These are phyloP conservation scores for Leucophora obtusa DNA, from an alignment of 2,888 invertebrate genomes.

Conservation along the genomic window DNA sequence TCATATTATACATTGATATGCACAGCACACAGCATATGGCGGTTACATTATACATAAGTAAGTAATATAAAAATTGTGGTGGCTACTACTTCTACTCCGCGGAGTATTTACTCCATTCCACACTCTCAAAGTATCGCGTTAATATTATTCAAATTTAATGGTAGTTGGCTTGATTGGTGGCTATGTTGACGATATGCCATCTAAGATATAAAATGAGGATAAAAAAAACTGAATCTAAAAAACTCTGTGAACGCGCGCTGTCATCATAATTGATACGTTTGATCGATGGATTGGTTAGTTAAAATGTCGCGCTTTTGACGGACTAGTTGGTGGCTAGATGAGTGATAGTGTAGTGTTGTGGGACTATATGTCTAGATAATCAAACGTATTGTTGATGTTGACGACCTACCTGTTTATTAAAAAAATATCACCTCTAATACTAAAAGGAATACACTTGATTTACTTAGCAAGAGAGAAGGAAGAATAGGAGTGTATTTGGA, in stretches of 20 bases:
- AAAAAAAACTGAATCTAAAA: slow-evolving; percentile 29
- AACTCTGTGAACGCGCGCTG: slow-evolving; percentile 66
- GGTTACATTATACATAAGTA: slow-evolving; percentile 19
- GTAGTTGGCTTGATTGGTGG: slow-evolving; percentile 64
- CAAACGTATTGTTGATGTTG: slow-evolving; percentile 59
- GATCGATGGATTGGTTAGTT: slow-evolving; percentile 73
- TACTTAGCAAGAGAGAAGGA: neutral
- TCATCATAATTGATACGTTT: slow-evolving; percentile 77
- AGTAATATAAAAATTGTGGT: slow-evolving; percentile 2
- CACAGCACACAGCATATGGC: slow-evolving; percentile 22
- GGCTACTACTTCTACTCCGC: neutral
- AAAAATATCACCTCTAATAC: neutral
- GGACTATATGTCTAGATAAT: slow-evolving; percentile 59
- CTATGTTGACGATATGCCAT: slow-evolving; percentile 62
- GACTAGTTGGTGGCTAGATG: slow-evolving; percentile 55
- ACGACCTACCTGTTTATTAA: slow-evolving; percentile 64
- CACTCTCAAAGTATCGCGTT: slow-evolving; percentile 38
- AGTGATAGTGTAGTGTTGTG: slow-evolving; percentile 55
- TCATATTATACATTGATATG: slow-evolving; percentile 60
- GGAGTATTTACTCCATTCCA: slow-evolving; percentile 10
- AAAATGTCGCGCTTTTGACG: slow-evolving; percentile 64
- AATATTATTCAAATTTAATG: slow-evolving; percentile 65
- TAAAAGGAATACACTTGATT: slow-evolving; percentile 53
- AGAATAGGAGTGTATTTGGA: neutral
- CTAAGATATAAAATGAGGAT: slow-evolving; percentile 61